Conservation (phyloP, 2,888 invertebrate genomes). For the Rhimphoctona megacephalus region DNA sequence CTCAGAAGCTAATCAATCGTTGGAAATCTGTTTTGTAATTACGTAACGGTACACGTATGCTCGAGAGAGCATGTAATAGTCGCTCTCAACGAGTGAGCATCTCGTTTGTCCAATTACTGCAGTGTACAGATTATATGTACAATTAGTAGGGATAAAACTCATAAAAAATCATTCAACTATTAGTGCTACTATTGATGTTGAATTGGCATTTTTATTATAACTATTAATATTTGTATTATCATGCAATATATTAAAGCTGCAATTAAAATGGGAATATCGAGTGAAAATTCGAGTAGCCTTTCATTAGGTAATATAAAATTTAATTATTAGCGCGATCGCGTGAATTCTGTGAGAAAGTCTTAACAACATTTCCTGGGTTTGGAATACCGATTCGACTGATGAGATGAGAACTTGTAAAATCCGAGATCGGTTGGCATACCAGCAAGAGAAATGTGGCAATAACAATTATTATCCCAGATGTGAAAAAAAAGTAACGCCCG, state of each 20-base stretch:
- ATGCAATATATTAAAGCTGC: not conserved
- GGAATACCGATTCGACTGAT: constrained; percentile 11
- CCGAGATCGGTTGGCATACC: constrained; percentile 39
- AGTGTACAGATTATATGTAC: constrained; percentile 26
- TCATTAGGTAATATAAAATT: not conserved
- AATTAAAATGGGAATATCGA: not conserved
- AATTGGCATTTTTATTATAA: not conserved
- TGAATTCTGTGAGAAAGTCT: constrained; percentile 3
- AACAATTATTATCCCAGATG: constrained; percentile 64
- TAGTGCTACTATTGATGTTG: not conserved
- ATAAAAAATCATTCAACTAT: constrained; percentile 3
- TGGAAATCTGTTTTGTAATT: constrained; percentile 61
- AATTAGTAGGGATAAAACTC: not conserved
- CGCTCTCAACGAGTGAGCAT: constrained; percentile 33
- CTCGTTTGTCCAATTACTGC: constrained; percentile 57
- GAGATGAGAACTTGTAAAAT: not conserved
- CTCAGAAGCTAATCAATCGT: constrained; percentile 58
- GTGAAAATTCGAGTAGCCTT: not conserved
- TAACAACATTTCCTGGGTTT: constrained; percentile 27
- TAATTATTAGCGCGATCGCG: not conserved
- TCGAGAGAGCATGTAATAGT: constrained; percentile 14
- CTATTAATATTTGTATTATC: not conserved
- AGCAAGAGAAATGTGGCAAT: constrained; percentile 66
- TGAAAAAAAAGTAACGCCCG: constrained; percentile 47
- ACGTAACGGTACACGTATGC: constrained; percentile 41